phyloP scores from a whole-genome alignment of 2,113 vertebrate genomes.

The Helogale parvula region DNA sequence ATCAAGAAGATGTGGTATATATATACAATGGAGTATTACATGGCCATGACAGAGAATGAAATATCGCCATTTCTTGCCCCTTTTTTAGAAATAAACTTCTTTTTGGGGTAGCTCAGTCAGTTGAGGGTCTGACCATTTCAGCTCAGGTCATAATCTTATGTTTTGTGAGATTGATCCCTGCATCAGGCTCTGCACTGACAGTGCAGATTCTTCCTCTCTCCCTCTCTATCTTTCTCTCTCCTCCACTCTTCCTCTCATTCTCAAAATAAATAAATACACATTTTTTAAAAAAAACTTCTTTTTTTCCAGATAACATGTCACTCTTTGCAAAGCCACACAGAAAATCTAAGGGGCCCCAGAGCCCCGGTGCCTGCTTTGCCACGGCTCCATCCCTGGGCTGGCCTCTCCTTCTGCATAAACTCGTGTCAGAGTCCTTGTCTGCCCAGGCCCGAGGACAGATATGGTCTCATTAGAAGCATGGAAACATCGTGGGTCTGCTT shows the following conservation, averaged over 20 bases:
- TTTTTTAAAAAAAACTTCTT: background rate
- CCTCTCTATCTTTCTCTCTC: no score
- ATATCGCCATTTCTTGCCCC: background rate
- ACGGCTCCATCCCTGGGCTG: fast-evolving
- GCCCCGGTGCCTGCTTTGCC: background rate
- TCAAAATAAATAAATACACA: no score
- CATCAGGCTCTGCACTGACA: no score
- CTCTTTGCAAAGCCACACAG: background rate
- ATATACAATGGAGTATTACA: no score
- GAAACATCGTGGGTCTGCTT: background rate
- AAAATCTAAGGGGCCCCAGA: background rate
- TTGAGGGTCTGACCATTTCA: no score
- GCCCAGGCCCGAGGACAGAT: background rate
- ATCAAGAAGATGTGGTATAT: no score
- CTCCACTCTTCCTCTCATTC: no score
- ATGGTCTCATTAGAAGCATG: background rate
- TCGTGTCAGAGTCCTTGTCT: background rate
- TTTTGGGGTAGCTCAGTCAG: background rate
- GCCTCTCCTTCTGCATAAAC: fast-evolving
- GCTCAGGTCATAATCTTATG: no score
- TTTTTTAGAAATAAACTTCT: background rate
- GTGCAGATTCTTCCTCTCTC: no score
- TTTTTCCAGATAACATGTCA: background rate
- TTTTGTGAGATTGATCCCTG: no score
- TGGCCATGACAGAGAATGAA: no score